These are phyloP conservation scores for Brachyalestes nurse DNA, from an alignment of 2,797 vertebrate genomes.

Conservation along the genomic window DNA sequence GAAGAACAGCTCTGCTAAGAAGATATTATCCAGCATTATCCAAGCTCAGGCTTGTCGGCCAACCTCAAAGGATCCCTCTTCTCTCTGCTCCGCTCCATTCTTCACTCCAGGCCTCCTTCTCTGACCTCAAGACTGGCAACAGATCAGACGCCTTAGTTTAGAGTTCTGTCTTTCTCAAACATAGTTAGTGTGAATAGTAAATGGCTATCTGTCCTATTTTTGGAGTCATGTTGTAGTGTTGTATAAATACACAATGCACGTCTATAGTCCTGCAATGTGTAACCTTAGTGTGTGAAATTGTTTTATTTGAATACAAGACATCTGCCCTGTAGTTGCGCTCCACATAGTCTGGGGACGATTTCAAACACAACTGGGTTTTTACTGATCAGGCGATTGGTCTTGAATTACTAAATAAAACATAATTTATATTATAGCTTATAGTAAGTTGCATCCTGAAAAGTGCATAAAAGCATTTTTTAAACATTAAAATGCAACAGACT, in stretches of 20 bases:
- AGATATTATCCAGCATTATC: background rate
- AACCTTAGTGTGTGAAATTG: background rate
- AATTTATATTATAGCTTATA: too few relatives aligned
- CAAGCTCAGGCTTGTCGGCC: constrained; percentile 16
- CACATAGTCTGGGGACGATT: background rate
- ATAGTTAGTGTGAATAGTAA: background rate
- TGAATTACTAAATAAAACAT: too few relatives aligned
- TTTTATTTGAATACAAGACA: background rate
- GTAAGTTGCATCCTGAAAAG: background rate
- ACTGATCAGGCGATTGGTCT: background rate
- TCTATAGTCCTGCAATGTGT: background rate
- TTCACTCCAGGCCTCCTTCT: background rate
- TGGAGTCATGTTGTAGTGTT: background rate
- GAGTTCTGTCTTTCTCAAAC: background rate
- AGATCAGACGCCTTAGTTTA: background rate
- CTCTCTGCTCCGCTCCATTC: constrained; percentile 8
- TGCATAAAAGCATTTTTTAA: constrained; percentile 5
- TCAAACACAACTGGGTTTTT: background rate
- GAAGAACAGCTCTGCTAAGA: background rate
- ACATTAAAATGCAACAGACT: background rate
- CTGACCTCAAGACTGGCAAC: background rate
- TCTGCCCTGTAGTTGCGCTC: background rate
- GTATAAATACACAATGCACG: background rate
- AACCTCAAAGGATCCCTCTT: constrained; percentile 15
- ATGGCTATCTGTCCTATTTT: background rate